phyloP scores from a whole-genome alignment of 2,113 vertebrate genomes.

The Caranx ignobilis region DNA sequence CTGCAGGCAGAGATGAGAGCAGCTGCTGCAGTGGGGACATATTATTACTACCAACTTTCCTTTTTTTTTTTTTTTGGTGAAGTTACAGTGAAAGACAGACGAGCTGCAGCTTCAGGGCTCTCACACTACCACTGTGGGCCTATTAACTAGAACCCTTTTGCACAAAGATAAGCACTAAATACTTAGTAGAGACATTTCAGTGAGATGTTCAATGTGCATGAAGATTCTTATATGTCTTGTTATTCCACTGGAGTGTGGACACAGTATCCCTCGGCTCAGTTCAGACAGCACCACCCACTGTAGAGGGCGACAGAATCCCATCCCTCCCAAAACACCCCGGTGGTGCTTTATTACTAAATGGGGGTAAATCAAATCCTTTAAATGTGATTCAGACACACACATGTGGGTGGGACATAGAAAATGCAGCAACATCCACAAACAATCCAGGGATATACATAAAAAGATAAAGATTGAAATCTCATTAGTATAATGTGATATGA shows the following conservation, averaged over 20 bases:
- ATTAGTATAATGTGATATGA: too few species aligned
- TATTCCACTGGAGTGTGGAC: not conserved
- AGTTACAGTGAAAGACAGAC: conserved; percentile 30
- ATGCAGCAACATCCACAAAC: too few species aligned
- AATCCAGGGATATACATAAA: too few species aligned
- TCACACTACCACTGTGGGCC: not conserved
- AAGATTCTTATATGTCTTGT: conserved; percentile 5
- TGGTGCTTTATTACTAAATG: too few species aligned
- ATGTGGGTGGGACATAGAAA: too few species aligned
- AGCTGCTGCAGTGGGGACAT: conserved; percentile 26
- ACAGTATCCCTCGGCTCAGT: too few species aligned
- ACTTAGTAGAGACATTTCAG: not conserved
- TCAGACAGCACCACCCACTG: too few species aligned
- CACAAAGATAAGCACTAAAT: not conserved
- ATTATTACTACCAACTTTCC: conserved; percentile 54
- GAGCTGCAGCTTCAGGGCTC: conserved; percentile 20
- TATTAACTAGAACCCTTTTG: conserved; percentile 21
- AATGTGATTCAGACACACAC: too few species aligned
- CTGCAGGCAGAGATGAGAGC: conserved; percentile 47
- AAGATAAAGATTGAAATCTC: too few species aligned
- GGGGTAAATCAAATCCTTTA: too few species aligned
- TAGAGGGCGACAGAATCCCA: too few species aligned
- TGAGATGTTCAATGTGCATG: not conserved
- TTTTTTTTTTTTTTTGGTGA: conserved; percentile 47
- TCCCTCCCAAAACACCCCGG: too few species aligned